Evolutionary conservation across 2,797 vertebrate species (phyloP).

Genomic region (Gymnoscopelus microlampas): DNA sequence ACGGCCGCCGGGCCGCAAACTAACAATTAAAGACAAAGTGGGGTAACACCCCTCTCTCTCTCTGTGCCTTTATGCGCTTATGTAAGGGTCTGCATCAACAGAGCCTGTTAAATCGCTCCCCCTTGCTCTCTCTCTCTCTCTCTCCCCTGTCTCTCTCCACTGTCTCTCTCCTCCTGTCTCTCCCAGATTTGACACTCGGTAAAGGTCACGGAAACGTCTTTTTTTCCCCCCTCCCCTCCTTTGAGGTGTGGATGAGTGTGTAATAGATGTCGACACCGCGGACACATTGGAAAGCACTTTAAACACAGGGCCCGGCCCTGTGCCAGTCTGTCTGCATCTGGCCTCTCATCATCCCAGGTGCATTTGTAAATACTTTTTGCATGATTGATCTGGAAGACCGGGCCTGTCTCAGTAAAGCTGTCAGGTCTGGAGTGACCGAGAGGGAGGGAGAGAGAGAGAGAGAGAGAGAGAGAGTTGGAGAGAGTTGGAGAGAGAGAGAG

Average conservation of each 20-base stretch:
- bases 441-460: conserved; percentile 46
- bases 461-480: conserved; percentile 34
- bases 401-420: conserved; percentile 51
- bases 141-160: conserved; percentile 52
- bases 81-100: conserved; percentile 56
- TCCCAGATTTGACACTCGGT: conserved; percentile 73
- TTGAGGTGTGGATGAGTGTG: conserved; percentile 80
- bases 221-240: conserved; percentile 62
- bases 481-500: conserved; percentile 34
- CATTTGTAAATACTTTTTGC: conserved; percentile 80
- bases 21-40: conserved; percentile 68
- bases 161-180: conserved; percentile 51
- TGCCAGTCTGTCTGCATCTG: conserved; percentile 69
- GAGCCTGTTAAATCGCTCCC: conserved; percentile 55
- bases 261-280: conserved; percentile 81
- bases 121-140: conserved; percentile 33
- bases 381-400: conserved; percentile 74
- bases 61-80: conserved; percentile 31
- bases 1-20: conserved; percentile 57
- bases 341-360: conserved; percentile 56
- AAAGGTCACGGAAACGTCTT: conserved; percentile 79
- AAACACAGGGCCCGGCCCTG: conserved; percentile 71
- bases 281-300: conserved; percentile 82
- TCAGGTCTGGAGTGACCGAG: conserved; percentile 38
- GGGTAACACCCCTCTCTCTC: conserved; percentile 10